Evolutionary conservation across 2,888 invertebrate species (phyloP), one percentile per base, ranked within the genome.

Genomic region (Merodon equestris): DNA sequence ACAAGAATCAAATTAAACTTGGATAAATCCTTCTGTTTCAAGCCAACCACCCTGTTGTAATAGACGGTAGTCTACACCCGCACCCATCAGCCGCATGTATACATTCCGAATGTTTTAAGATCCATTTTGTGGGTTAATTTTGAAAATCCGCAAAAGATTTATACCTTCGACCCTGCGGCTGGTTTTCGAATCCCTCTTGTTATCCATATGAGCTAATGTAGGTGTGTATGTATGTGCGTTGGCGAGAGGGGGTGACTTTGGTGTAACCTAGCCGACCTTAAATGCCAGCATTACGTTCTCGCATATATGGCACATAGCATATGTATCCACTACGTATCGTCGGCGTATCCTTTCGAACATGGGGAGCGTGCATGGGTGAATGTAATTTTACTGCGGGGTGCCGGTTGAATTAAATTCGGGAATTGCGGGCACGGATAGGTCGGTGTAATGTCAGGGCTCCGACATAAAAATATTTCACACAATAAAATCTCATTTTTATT

Each of bases 131-230:
- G 77, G 77, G 67, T 72, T 68, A 73, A 68, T 67, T 77, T 73
- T 50, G 77, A 63, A 73, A 77, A 73, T 72, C 77, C 77, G 67
- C 77, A 77, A 67, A 73, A 73, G 67, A 77, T 77, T 77, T 77
- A 77, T 77, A 73, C 72, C 73, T 72, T 77, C 67, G 67, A 77
- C 77, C 77, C 77, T 77, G 77, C 77, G 72, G 77, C 77, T 57
- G 51, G 54, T 48, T 67, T 48, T 47, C 60, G 7, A 27, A 27
- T 27, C 27, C 27, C 27, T 27, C 27, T 27, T 27, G 27, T 27
- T 27, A 27, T 27, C 27, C 27, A 27, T 27, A 27, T 4, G 27
- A 27, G 27, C 27, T 27, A 4, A 19, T 53, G 56, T 36, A 9
- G 34, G 19, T 10, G 2, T 56, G 40, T 18, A 40, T 56, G 17